Evolutionary conservation across 2,797 vertebrate species (phyloP), one percentile per base, ranked within the genome.

Genomic region (Lepidocolaptes lacrymiger): DNA sequence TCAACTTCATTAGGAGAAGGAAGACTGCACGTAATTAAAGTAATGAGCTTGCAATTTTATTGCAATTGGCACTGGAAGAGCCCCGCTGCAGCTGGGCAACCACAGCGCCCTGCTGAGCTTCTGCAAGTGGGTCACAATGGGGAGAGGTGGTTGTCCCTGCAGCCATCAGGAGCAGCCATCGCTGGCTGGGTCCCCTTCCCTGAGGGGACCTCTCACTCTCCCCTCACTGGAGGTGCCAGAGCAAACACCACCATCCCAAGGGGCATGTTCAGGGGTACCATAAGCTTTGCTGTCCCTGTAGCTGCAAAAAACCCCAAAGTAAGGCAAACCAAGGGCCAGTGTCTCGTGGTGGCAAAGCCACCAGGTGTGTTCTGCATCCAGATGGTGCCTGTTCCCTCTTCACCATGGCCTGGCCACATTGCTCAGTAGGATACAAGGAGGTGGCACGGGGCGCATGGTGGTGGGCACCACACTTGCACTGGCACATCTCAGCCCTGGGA

Each of bases 1-100:
- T 77, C 90, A 96, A 94, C 89, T 97, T 97, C 97, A 97, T 97
- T 97, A 97, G 89, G 94, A 59, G 94, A 95, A 95, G 93, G 95
- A 96, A 95, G 93, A 88, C 89, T 94, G 94, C 85, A 91, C 44
- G 1, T 93, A 97, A 97, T 97, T 97, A 97, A 95, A 97, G 94
- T 97, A 97, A 97, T 89, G 97, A 97, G 93, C 71, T 91, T 93
- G 96, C 51, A 16, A 74, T 97, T 97, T 97, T 91, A 74, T 77
- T 95, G 91, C 95, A 91, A 89, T 96, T 17, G 14, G 94, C n/a
- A 59, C 91, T 83, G 86, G 95, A 95, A 80, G 72, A 91, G 91
- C 61, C 64, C 89, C 1, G 16, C 89, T 95, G 85, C 89, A 96
- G 92, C 90, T 85, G 89, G 91, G 73, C 92, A 82, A 59, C 48